Evolutionary conservation across 1,140 invertebrate genomes (phyloP), one percentile per base, ranked within the genome.

Genomic region (Babylonia areolata): DNA sequence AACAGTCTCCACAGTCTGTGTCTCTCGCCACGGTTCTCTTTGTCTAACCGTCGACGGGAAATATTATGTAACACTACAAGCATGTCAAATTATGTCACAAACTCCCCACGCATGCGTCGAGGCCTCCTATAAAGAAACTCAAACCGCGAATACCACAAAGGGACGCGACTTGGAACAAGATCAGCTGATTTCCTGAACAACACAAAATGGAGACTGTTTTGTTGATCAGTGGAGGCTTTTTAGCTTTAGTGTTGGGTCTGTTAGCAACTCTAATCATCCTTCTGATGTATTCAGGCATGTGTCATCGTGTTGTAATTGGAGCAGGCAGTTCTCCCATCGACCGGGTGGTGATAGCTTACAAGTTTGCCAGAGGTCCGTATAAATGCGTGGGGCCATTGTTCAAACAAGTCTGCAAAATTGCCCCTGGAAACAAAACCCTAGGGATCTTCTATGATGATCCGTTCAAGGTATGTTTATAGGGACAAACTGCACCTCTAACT

Each of bases 391-490:
- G 95, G 1, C 89, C 90, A 11, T 78, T 94, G 17, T 95, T 95
- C 88, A 93, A 93, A 1, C 93, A 95, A 89, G 89, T 92, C 2
- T 90, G 92, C 64, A 88, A 86, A 20, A 84, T 94, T n/a, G 90
- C 91, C 33, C 94, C 94, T 11, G 84, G 92, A 35, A 90, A 93
- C 78, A 92, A 91, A 80, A 90, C 89, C 37, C 84, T 95, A 37
- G 94, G 94, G n/a, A 91, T 95, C 15, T 95, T 94, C 88, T 95
- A 95, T 88, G 95, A 95, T 85, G 93, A 95, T 87, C 94, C 95
- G 0, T 89, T 94, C 80, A 89, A 92, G 91, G 94, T 95, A 91
- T 89, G 90, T 73, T 3, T 73, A 15, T 46, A 46, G n/a, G n/a
- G n/a, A n/a, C n/a, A n/a, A n/a, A n/a, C n/a, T n/a, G n/a, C n/a